Evolutionary conservation across 2,797 vertebrate species (phyloP).

Genomic region (Novumbra hubbsi): DNA sequence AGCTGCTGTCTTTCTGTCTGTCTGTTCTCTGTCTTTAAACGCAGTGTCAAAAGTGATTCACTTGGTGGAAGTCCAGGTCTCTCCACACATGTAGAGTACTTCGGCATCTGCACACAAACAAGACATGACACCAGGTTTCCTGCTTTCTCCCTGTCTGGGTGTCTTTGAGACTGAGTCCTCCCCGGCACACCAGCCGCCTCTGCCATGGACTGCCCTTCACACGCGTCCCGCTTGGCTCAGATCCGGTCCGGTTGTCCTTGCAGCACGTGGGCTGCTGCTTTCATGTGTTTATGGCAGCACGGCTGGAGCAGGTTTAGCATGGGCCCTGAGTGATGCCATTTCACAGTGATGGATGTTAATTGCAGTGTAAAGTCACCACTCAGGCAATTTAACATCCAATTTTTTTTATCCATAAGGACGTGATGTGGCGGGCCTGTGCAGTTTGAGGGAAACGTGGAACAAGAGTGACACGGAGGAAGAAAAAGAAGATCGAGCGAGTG

Average conservation of each 20-base stretch:
- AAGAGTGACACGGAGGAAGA: conserved; percentile 23
- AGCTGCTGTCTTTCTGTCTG: conserved; percentile 60
- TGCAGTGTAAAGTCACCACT: conserved; percentile 43
- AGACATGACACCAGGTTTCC: conserved; percentile 67
- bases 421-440: conserved; percentile 32
- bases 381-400: conserved; percentile 44
- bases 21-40: conserved; percentile 57
- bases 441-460: conserved; percentile 21
- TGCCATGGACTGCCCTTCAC: conserved; percentile 53
- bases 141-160: conserved; percentile 62
- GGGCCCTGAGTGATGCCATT: conserved; percentile 44
- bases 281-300: conserved; percentile 50
- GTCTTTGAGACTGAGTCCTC: conserved; percentile 57
- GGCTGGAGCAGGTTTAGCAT: conserved; percentile 46
- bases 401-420: conserved; percentile 47
- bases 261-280: conserved; percentile 43
- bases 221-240: conserved; percentile 50
- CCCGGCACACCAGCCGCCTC: conserved; percentile 52
- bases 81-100: conserved; percentile 63
- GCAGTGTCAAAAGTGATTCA: conserved; percentile 78
- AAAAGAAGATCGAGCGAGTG: conserved; percentile 19
- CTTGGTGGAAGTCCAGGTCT: conserved; percentile 61
- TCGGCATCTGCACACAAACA: conserved; percentile 73
- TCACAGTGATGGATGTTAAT: conserved; percentile 47
- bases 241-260: conserved; percentile 48